Evolutionary conservation across 2,113 vertebrate species (phyloP), one percentile per base, ranked within the genome.

Genomic region (Phodopus roborovskii): DNA sequence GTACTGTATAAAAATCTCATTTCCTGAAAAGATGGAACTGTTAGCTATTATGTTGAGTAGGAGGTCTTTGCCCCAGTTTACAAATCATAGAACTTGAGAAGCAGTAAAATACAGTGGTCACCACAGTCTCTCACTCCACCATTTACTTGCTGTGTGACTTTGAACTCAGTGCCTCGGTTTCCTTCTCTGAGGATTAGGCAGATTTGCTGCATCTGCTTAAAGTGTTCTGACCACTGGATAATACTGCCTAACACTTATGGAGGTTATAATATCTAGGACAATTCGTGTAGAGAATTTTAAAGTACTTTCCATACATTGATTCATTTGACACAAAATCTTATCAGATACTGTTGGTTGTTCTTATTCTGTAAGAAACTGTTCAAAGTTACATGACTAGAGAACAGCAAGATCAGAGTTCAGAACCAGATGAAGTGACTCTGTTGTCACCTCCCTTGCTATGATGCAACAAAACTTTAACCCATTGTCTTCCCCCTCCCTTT

Each of bases 41-140:
- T 45, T 73, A 74, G 53, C 12, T 48, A 17, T 36, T 33, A 19
- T 36, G 22, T 20, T 88, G 82, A 68, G 20, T 19, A n/a, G 30
- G 86, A 30, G 1, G 2, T 5, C 6, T 88, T 79, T 19, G 60
- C 2, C 15, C 7, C 3, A 2, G 5, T 33, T 90, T 91, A 30
- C 53, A 36, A 56, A 68, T 5, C 24, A 0, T 19, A 53, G 42
- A 8, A 4, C 17, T 66, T 71, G 20, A 58, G 24, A 60, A 42
- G 22, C 5, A 19, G 0, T 28, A 1, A 3, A n/a, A 33, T 30
- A 17, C n/a, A 53, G 17, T 79, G 62, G 17, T 30, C 5, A 10
- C 83, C 1, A 0, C 0, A 64, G 48, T 75, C 12, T 62, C 11
- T 22, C n/a, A 20, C 2, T 50, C 64, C 3, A 5, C 28, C 19